Evolutionary conservation across 2,888 invertebrate genomes (phyloP), one percentile per base, ranked within the genome.

Genomic region (Urechis unicinctus): DNA sequence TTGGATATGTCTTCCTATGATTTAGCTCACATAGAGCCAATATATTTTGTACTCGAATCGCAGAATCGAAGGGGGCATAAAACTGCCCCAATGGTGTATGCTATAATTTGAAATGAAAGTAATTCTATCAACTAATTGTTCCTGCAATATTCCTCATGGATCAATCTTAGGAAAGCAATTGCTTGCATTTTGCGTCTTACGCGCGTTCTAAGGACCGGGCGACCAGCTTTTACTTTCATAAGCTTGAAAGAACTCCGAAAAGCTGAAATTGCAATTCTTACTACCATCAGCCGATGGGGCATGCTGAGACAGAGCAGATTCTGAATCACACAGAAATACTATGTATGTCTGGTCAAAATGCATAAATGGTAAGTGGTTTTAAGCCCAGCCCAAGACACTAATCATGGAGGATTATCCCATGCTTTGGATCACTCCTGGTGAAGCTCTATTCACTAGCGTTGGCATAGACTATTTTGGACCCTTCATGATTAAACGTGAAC

Each of bases 401-500:
- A 53, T 48, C 9, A 53, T 30, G 53, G 53, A 46, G 13, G 47
- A 48, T n/a, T 22, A 48, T 9, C 47, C 53, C 9, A 6, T 22
- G 4, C 47, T 48, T n/a, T 21, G 53, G 29, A 4, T 53, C 17
- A 44, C 25, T n/a, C 25, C 28, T 13, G 28, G 48, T 30, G 21
- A 49, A n/a, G 22, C 45, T 5, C 47, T 47, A 9, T 53, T 53
- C 25, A 47, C 53, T 5, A 5, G 5, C 21, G 53, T 53, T 25
- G 53, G 53, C 21, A 21, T 53, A n/a, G 62, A 65, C 50, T 63
- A 57, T 31, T 66, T 63, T 55, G 64, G 63, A 41, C 63, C 66
- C 0, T 61, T 60, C 31, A 50, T 51, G 6, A 49, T 63, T 3
- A 61, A 60, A 50, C 28, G 46, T 5, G 60, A 55, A 25, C 42